These are phyloP conservation scores for Celastrina argiolus DNA, from an alignment of 2,888 invertebrate genomes.

Conservation along the genomic window DNA sequence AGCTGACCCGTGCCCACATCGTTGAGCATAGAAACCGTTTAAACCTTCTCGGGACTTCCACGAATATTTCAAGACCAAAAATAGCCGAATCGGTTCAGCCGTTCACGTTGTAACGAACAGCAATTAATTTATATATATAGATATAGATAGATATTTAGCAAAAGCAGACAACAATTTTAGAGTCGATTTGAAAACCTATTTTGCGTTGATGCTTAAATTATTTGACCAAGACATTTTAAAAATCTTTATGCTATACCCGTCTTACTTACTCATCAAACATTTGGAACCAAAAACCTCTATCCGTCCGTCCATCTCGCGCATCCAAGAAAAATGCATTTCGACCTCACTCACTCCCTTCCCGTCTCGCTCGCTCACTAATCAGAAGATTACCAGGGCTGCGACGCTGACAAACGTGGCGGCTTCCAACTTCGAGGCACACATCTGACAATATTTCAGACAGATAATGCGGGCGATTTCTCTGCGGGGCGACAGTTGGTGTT, in stretches of 20 bases:
- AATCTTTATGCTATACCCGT: not conserved
- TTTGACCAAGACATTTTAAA: too few species aligned
- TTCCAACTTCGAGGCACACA: slow-evolving; percentile 26
- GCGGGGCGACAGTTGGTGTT: slow-evolving; percentile 23
- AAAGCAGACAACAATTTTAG: too few species aligned
- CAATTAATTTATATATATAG: too few species aligned
- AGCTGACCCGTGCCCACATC: too few species aligned
- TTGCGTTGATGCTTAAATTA: too few species aligned
- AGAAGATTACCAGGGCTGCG: slow-evolving; percentile 28
- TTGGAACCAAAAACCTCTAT: not conserved
- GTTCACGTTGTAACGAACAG: too few species aligned
- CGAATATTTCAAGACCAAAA: too few species aligned
- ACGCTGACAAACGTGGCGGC: slow-evolving; percentile 31
- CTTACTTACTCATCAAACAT: not conserved
- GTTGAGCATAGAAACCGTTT: too few species aligned
- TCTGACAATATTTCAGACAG: slow-evolving; percentile 35
- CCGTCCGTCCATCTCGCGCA: not conserved
- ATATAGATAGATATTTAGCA: too few species aligned
- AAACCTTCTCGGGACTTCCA: too few species aligned
- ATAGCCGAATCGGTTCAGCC: too few species aligned
- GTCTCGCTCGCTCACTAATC: slow-evolving; percentile 27
- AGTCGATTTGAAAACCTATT: too few species aligned
- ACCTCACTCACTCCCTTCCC: not conserved
- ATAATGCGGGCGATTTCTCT: slow-evolving; percentile 34
- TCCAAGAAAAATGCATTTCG: not conserved